phyloP scores from a whole-genome alignment of 2,797 vertebrate genomes.

The Melanotaenia trifasciata region DNA sequence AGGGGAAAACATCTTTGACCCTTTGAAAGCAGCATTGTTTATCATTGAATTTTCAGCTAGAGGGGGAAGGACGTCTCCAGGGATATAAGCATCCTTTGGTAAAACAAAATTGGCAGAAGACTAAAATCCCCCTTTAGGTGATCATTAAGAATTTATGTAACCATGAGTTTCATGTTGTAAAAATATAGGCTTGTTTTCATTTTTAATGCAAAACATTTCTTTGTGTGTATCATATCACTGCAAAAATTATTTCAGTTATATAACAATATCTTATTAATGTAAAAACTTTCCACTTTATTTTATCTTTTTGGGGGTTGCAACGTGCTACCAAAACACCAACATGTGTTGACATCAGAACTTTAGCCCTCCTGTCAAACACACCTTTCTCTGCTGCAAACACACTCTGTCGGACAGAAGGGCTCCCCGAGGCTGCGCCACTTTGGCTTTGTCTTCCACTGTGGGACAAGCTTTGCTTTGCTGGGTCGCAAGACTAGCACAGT shows the following conservation, averaged over 20 bases:
- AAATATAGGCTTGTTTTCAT: neutral
- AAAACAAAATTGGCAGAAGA: slow-evolving; percentile 5
- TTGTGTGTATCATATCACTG: neutral
- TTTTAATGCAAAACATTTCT: neutral
- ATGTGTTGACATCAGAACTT: slow-evolving; percentile 11
- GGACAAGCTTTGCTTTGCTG: slow-evolving; percentile 68
- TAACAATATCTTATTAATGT: neutral
- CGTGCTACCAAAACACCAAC: neutral
- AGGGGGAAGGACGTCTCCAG: neutral
- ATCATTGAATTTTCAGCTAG: neutral
- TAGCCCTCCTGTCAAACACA: slow-evolving; percentile 50
- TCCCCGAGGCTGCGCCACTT: slow-evolving; percentile 91
- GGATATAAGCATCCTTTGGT: neutral
- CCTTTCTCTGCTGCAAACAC: slow-evolving; percentile 82
- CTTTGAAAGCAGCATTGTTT: neutral
- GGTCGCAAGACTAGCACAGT: slow-evolving; percentile 86
- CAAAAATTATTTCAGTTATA: neutral
- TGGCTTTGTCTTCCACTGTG: slow-evolving; percentile 83
- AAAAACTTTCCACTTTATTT: neutral
- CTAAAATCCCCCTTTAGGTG: neutral
- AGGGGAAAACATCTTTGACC: neutral
- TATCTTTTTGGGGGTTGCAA: neutral
- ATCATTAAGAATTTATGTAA: neutral
- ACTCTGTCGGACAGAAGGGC: slow-evolving; percentile 80
- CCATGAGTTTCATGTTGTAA: neutral